A percentile compares a stretch with the other conserved stretches of the same genome.
Evolutionary conservation across 1,140 invertebrate species (phyloP).

Genomic region (Drosophila setifemur): DNA sequence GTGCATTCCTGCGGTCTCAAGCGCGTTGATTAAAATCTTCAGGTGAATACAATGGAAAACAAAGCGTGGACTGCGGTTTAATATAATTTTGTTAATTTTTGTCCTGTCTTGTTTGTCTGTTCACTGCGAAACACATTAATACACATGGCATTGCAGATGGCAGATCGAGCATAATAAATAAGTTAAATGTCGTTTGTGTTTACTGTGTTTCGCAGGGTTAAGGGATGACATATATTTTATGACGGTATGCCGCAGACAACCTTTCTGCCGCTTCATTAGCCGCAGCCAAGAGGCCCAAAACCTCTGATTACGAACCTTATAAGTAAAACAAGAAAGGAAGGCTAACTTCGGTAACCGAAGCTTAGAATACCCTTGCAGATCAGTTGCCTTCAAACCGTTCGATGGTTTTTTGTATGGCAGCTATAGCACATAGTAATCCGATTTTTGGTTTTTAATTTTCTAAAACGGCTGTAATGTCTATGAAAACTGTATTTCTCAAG

Average conservation of each 20-base stretch:
- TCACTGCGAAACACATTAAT: conserved; percentile 29
- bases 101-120: not conserved
- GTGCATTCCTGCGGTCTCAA: not conserved
- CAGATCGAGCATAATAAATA: too few species aligned
- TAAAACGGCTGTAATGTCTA: too few species aligned
- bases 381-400: too few species aligned
- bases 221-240: not conserved
- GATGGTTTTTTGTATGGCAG: too few species aligned
- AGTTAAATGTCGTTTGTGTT: too few species aligned
- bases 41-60: not conserved
- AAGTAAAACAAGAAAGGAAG: too few species aligned
- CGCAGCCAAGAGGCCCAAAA: conserved; percentile 1
- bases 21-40: conserved; percentile 1
- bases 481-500: too few species aligned
- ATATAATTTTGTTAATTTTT: not conserved
- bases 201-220: conserved; percentile 28
- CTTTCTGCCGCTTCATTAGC: conserved; percentile 62
- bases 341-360: too few species aligned
- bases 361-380: too few species aligned
- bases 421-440: too few species aligned
- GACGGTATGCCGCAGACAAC: conserved; percentile 3
- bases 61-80: not conserved
- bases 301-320: conserved; percentile 40
- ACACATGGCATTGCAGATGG: conserved; percentile 18
- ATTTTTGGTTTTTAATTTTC: too few species aligned